Conservation (phyloP, 2,888 invertebrate genomes). For the Gisinianus flammeolus region DNA sequence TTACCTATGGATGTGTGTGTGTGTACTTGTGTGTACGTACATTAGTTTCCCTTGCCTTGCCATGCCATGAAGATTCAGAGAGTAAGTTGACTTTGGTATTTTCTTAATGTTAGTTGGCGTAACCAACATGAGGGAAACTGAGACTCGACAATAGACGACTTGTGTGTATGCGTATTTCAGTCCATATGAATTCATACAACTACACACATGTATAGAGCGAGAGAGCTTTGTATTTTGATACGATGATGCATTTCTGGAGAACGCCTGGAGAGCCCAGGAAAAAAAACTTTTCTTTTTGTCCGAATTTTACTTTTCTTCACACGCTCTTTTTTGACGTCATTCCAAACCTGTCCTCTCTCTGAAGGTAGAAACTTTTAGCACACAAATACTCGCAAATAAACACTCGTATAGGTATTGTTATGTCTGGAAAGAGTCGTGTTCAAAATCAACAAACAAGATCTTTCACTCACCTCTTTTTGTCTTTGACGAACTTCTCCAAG, state of each 20-base stretch:
- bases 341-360: not conserved
- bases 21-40: not conserved
- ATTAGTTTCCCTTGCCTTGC: slow-evolving; percentile 4
- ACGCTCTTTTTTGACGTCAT: slow-evolving; percentile 6
- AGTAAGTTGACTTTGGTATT: not conserved
- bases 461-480: no score
- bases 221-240: no score
- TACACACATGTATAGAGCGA: no score
- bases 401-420: no score
- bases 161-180: no score
- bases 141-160: no score
- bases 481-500: no score
- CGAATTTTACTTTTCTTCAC: not conserved
- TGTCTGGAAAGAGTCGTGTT: no score
- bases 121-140: not conserved
- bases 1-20: not conserved
- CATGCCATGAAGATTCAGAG: not conserved
- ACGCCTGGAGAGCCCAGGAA: slow-evolving; percentile 25
- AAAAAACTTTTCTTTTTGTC: slow-evolving; percentile 38
- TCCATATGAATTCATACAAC: slow-evolving; percentile 6
- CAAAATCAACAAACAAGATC: no score
- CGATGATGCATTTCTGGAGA: slow-evolving; percentile 28
- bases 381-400: no score
- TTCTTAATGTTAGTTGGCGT: no score
- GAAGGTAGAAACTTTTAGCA: not conserved